Evolutionary conservation across 35 echinoderm and acorn worm species (phyloP), one percentile per base, ranked within the genome.

Genomic region (Ophioderma brevispina): DNA sequence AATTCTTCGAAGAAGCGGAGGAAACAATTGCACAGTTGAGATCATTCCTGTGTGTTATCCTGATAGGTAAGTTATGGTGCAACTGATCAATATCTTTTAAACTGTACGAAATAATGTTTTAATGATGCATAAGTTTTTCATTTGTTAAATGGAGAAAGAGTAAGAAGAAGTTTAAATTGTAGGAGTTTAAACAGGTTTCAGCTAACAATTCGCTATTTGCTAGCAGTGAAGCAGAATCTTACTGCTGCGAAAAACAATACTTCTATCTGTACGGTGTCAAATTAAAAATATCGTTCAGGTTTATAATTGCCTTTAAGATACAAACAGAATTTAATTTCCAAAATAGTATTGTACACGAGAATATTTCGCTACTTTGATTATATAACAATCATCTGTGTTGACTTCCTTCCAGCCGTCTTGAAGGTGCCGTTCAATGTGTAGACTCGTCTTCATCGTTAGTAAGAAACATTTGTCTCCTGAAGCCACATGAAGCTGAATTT

Each of bases 31-130:
- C 78, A 93, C 94, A 0, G 56, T 96, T 43, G 94, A 96, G 75
- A 40, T 93, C 63, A 94, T 97, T 35, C 95, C 95, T 5, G 91
- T 91, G 63, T 59, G 88, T 36, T 10, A 36, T 33, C 92, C 95
- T 50, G 92, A 94, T 30, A 91, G 80, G 95, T 94, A 77, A 80
- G 88, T 92, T 35, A 13, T 31, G 38, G 33, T 32, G 42, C 10
- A 36, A 64, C 19, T 39, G 64, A 46, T 46, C 8, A 21, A 21
- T 70, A 25, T 70, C 15, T 30, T 30, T 70, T 2, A 6, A 25
- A 70, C 5, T 30, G 1, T 70, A 70, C n/a, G 28, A 6, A 8
- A 70, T 70, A 25, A 6, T 13, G 5, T 2, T 70, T 70, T 70
- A 30, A 3, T 30, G 28, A 52, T 52, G 59, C 28, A 13, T 18